These are phyloP conservation scores for Thunnus albacares DNA, from an alignment of 2,797 vertebrate genomes.

Conservation along the genomic window DNA sequence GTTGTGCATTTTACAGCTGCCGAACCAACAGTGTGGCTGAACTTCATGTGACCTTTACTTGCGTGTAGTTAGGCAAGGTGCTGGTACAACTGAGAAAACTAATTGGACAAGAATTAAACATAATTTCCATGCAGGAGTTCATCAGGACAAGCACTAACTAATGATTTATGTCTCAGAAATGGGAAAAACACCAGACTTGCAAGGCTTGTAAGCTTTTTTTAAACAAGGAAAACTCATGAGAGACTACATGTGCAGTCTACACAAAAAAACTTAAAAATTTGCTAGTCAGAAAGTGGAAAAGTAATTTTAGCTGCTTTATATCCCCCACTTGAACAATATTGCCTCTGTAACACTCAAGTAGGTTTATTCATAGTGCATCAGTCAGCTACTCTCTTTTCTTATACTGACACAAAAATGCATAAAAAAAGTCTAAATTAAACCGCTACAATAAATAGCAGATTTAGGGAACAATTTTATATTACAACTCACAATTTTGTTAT, in stretches of 20 bases:
- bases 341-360: constrained; percentile 12
- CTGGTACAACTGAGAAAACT: constrained; percentile 13
- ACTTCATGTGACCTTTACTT: constrained; percentile 54
- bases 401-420: constrained; percentile 24
- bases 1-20: constrained; percentile 46
- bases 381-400: constrained; percentile 16
- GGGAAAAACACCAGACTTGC: constrained; percentile 27
- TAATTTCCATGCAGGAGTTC: constrained; percentile 40
- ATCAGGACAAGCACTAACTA: constrained; percentile 25
- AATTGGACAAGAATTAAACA: constrained; percentile 32
- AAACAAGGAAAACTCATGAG: constrained; percentile 34
- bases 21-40: constrained; percentile 56
- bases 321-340: not conserved
- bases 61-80: constrained; percentile 6
- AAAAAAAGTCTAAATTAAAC: constrained; percentile 39
- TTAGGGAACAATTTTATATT: constrained; percentile 40
- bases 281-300: constrained; percentile 15
- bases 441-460: constrained; percentile 48
- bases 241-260: constrained; percentile 2
- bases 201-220: constrained; percentile 30
- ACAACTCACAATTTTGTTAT: constrained; percentile 44
- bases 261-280: not conserved
- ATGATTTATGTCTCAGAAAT: constrained; percentile 35
- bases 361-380: constrained; percentile 27
- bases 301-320: constrained; percentile 22